Percentiles rank a stretch among this genome's conserved stretches.
Conservation (phyloP, 2,797 vertebrate genomes). For the Chiroxiphia lanceolata region DNA sequence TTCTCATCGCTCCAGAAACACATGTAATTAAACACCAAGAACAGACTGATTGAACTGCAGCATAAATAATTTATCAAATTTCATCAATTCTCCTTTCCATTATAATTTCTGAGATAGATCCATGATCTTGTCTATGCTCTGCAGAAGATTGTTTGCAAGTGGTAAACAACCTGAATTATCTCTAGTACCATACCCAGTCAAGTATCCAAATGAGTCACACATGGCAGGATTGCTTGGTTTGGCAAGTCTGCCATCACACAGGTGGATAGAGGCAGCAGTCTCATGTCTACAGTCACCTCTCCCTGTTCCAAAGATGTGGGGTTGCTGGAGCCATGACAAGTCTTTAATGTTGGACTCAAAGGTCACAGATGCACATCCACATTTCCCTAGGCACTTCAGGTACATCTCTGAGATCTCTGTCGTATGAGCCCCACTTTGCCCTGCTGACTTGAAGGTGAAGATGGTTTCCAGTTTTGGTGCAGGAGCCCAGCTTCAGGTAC, state of each 20-base stretch:
- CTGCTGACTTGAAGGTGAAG: neutral
- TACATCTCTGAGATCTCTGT: neutral
- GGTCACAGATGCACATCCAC: neutral
- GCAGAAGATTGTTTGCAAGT: neutral
- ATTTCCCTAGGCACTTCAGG: neutral
- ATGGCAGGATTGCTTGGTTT: neutral
- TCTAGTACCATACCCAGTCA: neutral
- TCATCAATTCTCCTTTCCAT: neutral
- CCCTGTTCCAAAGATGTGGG: neutral
- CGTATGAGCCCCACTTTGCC: rapidly evolving
- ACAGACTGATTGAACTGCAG: neutral
- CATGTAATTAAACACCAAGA: neutral
- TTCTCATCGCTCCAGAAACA: neutral
- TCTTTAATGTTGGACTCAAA: rapidly evolving
- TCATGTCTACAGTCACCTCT: neutral
- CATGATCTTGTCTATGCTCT: neutral
- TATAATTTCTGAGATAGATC: neutral
- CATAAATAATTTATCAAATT: neutral
- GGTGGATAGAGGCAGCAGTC: neutral
- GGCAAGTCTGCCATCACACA: rapidly evolving
- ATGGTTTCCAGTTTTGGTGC: neutral
- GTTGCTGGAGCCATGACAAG: neutral
- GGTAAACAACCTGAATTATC: neutral
- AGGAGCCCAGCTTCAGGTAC: neutral
- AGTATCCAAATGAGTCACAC: neutral